phyloP scores from a whole-genome alignment of 2,113 vertebrate genomes.

The Heterocephalus glaber region DNA sequence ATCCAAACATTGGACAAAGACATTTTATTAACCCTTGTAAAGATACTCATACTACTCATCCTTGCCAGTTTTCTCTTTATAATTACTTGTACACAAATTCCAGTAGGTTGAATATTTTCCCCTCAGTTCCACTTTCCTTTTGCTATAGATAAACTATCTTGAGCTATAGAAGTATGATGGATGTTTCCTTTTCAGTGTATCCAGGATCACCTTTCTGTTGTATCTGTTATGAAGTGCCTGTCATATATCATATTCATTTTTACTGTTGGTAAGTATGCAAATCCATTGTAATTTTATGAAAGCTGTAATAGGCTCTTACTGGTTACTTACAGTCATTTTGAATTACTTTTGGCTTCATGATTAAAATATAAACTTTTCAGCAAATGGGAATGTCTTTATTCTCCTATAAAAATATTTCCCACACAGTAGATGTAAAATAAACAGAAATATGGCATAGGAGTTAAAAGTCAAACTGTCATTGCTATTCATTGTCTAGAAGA shows the following conservation, averaged over 20 bases:
- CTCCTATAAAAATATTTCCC: background rate
- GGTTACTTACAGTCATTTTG: background rate
- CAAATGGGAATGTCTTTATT: background rate
- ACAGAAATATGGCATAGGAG: background rate
- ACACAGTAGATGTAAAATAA: background rate
- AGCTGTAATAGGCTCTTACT: background rate
- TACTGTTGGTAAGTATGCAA: background rate
- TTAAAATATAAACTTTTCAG: background rate
- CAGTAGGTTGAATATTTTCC: background rate
- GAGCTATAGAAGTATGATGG: background rate
- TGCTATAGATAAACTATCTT: background rate
- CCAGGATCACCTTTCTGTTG: background rate
- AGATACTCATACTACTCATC: background rate
- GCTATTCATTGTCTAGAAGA: background rate
- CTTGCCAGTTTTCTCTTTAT: background rate
- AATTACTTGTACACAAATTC: background rate
- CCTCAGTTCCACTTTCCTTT: background rate
- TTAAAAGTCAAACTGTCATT: background rate
- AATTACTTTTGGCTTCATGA: background rate
- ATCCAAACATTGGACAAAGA: background rate
- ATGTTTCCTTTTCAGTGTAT: background rate
- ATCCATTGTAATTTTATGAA: background rate
- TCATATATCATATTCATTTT: background rate
- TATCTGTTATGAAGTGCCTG: background rate
- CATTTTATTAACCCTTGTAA: background rate